A percentile compares a stretch with the other conserved stretches of the same genome.
Conservation (phyloP, 35 echinoderm and acorn worm species). For the Holothuria glaberrima region DNA sequence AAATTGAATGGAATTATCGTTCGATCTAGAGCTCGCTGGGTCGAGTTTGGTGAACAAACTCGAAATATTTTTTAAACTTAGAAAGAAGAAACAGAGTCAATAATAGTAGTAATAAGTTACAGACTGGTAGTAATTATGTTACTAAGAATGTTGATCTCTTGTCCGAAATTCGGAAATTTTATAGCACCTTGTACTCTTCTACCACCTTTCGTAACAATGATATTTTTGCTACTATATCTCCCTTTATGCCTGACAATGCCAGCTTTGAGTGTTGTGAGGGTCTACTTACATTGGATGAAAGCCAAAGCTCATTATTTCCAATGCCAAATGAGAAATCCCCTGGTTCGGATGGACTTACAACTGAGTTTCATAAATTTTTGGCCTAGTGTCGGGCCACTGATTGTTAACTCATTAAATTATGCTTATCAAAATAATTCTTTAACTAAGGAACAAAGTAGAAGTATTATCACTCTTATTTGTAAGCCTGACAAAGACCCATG, state of each 20-base stretch:
- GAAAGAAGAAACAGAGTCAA: conserved; percentile 4
- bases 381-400: background rate
- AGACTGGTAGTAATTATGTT: background rate
- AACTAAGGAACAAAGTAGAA: background rate
- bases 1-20: conserved; percentile 14
- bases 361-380: conserved; percentile 40
- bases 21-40: conserved; percentile 27
- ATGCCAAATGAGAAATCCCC: conserved; percentile 40
- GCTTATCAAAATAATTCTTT: background rate
- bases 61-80: conserved; percentile 33
- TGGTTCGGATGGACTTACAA: conserved; percentile 29
- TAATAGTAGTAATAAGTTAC: background rate
- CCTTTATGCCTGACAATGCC: background rate
- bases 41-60: conserved; percentile 30
- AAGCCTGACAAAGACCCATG: conserved; percentile 34
- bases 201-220: background rate
- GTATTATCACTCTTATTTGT: conserved; percentile 16
- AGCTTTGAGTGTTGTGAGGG: conserved; percentile 29
- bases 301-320: conserved; percentile 4
- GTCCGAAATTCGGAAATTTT: conserved; percentile 14
- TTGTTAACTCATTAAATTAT: conserved; percentile 55
- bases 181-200: background rate
- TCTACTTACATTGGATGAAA: conserved; percentile 13
- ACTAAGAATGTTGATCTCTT: background rate
- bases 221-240: background rate